Evolutionary conservation across 2,113 vertebrate species (phyloP).

Genomic region (Peucedramus taeniatus): DNA sequence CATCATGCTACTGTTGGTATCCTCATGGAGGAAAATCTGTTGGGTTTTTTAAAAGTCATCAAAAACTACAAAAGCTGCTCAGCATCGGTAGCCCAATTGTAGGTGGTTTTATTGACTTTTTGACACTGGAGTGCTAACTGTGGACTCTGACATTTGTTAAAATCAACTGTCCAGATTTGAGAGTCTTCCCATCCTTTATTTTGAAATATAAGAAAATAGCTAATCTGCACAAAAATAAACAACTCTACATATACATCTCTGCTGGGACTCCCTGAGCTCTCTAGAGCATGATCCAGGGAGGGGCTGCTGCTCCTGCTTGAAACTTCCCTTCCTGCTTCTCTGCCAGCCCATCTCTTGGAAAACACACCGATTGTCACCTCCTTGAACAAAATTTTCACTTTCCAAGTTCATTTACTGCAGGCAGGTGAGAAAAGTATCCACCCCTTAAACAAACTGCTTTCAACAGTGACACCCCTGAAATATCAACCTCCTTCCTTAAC

Average conservation of each 20-base stretch:
- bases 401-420: neutral
- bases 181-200: neutral
- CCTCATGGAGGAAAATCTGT: neutral
- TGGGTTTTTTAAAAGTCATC: neutral
- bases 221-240: neutral
- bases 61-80: neutral
- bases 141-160: neutral
- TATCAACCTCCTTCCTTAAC: neutral
- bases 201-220: neutral
- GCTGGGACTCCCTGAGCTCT: neutral
- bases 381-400: neutral
- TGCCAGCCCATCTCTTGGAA: neutral
- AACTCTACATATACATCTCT: neutral
- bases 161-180: neutral
- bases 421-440: neutral
- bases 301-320: neutral
- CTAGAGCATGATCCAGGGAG: neutral
- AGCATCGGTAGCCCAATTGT: neutral
- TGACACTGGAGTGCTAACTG: neutral
- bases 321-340: neutral
- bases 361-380: accelerated
- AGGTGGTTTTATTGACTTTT: neutral
- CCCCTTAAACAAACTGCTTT: neutral
- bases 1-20: neutral
- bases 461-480: neutral